Evolutionary conservation across 2,797 vertebrate species (phyloP).

Genomic region (Coregonus ussuriensis): DNA sequence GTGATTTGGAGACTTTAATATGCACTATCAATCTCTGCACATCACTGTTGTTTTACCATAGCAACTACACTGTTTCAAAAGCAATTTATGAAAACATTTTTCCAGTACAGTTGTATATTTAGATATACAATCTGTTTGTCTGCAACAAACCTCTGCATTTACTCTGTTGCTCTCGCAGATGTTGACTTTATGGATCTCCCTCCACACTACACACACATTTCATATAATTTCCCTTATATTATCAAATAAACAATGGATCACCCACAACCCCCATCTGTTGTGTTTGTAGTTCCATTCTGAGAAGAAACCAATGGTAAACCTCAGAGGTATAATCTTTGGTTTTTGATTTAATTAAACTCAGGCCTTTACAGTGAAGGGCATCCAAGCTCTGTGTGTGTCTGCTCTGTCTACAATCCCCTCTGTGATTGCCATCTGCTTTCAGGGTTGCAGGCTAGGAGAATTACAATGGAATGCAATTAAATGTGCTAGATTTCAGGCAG

Average conservation of each 20-base stretch:
- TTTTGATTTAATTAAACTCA: constrained; percentile 53
- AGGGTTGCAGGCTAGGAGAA: constrained; percentile 12
- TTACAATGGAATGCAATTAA: constrained; percentile 45
- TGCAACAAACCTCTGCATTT: not conserved
- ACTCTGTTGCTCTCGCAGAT: not conserved
- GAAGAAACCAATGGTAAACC: constrained; percentile 4
- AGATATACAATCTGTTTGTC: not conserved
- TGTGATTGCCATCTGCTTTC: constrained; percentile 63
- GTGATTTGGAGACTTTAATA: too few species aligned
- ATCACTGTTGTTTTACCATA: constrained; percentile 1
- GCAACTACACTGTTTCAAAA: not conserved
- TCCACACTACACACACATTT: not conserved
- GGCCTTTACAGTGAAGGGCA: constrained; percentile 57
- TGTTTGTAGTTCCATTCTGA: constrained; percentile 1
- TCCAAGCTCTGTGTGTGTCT: constrained; percentile 41
- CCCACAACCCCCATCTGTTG: not conserved
- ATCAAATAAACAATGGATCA: constrained; percentile 19
- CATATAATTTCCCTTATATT: constrained; percentile 1
- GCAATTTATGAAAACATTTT: not conserved
- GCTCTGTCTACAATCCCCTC: constrained; percentile 51
- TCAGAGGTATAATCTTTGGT: constrained; percentile 24
- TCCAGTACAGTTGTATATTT: not conserved
- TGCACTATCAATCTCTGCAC: not conserved
- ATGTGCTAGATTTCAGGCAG: constrained; percentile 29
- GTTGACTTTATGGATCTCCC: not conserved